phyloP scores from a whole-genome alignment of 2,113 vertebrate genomes.

The Strix uralensis region DNA sequence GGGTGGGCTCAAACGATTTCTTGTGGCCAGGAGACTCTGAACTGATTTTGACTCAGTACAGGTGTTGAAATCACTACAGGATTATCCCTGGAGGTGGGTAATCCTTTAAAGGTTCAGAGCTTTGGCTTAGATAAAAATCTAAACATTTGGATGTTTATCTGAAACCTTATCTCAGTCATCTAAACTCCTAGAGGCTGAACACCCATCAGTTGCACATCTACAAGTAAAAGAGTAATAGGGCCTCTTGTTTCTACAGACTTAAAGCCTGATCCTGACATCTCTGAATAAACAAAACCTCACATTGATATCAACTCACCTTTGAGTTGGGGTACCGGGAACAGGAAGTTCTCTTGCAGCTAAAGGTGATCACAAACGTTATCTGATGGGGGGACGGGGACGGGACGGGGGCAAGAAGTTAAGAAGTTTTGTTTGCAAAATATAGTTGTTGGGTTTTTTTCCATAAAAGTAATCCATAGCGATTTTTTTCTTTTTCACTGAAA shows the following conservation, averaged over 20 bases:
- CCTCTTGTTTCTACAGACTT: constrained; percentile 44
- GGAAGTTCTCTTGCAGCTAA: not conserved
- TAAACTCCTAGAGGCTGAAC: constrained; percentile 56
- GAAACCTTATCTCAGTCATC: constrained; percentile 60
- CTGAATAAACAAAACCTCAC: constrained; percentile 29
- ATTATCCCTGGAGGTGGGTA: constrained; percentile 62
- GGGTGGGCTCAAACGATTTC: not conserved
- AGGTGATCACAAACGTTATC: not conserved
- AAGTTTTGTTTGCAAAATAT: not conserved
- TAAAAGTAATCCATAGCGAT: not conserved
- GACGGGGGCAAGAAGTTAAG: no score
- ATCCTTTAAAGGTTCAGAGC: constrained; percentile 65
- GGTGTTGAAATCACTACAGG: constrained; percentile 62
- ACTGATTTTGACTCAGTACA: constrained; percentile 38
- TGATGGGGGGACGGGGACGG: not conserved
- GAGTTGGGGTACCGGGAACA: not conserved
- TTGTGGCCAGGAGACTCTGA: constrained; percentile 3
- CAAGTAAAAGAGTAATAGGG: not conserved
- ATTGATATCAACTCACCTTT: not conserved
- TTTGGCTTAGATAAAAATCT: constrained; percentile 62
- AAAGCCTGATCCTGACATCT: constrained; percentile 24
- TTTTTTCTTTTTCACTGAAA: not conserved
- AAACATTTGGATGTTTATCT: constrained; percentile 65
- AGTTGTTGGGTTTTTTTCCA: not conserved
- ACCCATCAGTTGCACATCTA: constrained; percentile 43